Percentiles rank a stretch among this genome's conserved stretches.
phyloP scores from a whole-genome alignment of 2,888 invertebrate species.

The Pollenia labialis region DNA sequence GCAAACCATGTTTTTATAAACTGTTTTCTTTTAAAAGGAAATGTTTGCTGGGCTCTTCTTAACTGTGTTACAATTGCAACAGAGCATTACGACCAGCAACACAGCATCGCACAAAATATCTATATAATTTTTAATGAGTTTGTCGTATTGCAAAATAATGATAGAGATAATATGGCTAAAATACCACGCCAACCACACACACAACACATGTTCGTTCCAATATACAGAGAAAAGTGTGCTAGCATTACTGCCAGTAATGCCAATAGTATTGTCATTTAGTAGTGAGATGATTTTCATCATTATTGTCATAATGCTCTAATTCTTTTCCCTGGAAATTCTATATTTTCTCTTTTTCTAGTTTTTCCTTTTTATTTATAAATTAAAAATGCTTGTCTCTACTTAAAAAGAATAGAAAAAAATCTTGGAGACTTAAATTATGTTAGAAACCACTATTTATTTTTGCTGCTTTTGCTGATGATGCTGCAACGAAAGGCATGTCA shows the following conservation, averaged over 20 bases:
- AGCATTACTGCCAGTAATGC: constrained; percentile 11
- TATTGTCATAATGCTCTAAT: constrained; percentile 60
- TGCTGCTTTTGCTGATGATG: constrained; percentile 13
- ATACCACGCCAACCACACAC: constrained; percentile 39
- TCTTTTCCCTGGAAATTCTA: constrained; percentile 65
- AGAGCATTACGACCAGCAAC: constrained; percentile 50
- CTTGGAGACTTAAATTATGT: constrained; percentile 5
- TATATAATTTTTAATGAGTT: constrained; percentile 70
- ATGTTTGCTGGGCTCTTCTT: constrained; percentile 39
- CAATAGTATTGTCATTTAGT: background rate
- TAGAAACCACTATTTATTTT: constrained; percentile 3
- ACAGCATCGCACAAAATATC: constrained; percentile 25
- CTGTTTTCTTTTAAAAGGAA: background rate
- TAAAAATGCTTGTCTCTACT: constrained; percentile 4
- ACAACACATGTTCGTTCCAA: background rate
- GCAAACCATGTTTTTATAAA: background rate
- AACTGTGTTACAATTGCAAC: constrained; percentile 55
- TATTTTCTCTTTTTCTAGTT: background rate
- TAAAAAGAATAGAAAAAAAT: constrained; percentile 13
- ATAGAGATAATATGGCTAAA: constrained; percentile 59
- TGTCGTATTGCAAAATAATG: constrained; percentile 68
- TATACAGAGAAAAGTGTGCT: constrained; percentile 19
- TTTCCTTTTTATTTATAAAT: constrained; percentile 17
- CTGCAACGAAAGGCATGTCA: constrained; percentile 57
- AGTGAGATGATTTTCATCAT: constrained; percentile 31